Conservation (phyloP, 2,113 vertebrate genomes). For the Azemiops feae region DNA sequence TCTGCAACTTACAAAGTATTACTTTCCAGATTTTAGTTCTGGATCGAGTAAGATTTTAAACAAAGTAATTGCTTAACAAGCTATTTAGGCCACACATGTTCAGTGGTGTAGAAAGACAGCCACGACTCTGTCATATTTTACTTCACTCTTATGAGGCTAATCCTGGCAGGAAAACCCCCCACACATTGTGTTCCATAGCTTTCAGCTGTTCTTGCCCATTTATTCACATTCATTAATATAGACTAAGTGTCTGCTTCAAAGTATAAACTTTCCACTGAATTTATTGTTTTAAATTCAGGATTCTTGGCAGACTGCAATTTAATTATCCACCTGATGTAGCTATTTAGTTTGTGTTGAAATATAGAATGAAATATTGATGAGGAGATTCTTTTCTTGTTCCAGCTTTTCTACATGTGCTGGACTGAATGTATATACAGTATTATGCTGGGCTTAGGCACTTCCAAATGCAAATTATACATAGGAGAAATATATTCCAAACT, state of each 20-base stretch:
- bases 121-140: neutral
- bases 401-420: neutral
- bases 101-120: neutral
- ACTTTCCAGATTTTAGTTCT: constrained; percentile 33
- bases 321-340: constrained; percentile 17
- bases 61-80: neutral
- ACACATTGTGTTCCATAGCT: neutral
- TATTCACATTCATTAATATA: constrained; percentile 5
- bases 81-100: neutral
- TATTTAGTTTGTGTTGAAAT: constrained; percentile 17
- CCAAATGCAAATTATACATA: neutral
- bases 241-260: constrained; percentile 18
- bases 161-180: neutral
- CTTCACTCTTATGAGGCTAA: constrained; percentile 13
- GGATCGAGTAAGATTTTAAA: constrained; percentile 2
- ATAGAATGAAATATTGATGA: neutral
- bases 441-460: neutral
- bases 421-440: neutral
- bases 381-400: neutral
- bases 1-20: neutral
- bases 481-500: neutral
- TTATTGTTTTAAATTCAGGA: constrained; percentile 32
- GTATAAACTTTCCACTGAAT: constrained; percentile 4
- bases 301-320: constrained; percentile 20
- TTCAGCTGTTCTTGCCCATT: neutral